Evolutionary conservation across 2,797 vertebrate genomes (phyloP), one percentile per base, ranked within the genome.

Genomic region (Poeciliopsis presidionis): DNA sequence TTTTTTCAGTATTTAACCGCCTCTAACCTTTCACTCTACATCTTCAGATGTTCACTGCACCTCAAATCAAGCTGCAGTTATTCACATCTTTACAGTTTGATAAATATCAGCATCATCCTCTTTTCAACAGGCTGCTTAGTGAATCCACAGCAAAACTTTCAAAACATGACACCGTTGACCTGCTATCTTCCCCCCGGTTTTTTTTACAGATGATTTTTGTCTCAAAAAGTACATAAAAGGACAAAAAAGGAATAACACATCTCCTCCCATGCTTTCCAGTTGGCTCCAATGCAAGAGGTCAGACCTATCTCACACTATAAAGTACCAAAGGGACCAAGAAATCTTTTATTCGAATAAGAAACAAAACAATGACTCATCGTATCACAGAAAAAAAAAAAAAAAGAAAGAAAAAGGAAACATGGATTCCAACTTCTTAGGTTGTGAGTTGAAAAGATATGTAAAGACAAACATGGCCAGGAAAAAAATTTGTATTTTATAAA

Each of bases 271-370:
- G 75, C 25, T 63, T 72, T 79, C 65, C 47, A 28, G 36, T 69
- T 75, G 43, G 72, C 73, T 83, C 73, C 82, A 86, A 45, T 67
- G 78, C 80, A 69, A 94, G 84, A 92, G 84, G 86, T 90, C 89
- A 89, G 92, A 93, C 92, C 90, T 92, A 90, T 93, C 89, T 85
- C 91, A 94, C 91, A 93, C 81, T 86, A 77, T 46, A 33, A 76
- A 73, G 80, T 80, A 78, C 73, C 28, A 77, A 70, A 88, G 75
- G 81, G 79, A 87, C 84, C 43, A 59, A 81, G 49, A 65, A 80
- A 78, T 87, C 67, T 76, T 82, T 86, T 70, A 72, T 84, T 81
- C 80, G 63, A 87, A 80, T 81, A 84, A 78, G 53, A 89, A 91
- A 92, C 30, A 93, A 83, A 65, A 28, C 79, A 90, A 80, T 86